phyloP scores from a whole-genome alignment of 2,113 vertebrate species.

The Callithrix jacchus region DNA sequence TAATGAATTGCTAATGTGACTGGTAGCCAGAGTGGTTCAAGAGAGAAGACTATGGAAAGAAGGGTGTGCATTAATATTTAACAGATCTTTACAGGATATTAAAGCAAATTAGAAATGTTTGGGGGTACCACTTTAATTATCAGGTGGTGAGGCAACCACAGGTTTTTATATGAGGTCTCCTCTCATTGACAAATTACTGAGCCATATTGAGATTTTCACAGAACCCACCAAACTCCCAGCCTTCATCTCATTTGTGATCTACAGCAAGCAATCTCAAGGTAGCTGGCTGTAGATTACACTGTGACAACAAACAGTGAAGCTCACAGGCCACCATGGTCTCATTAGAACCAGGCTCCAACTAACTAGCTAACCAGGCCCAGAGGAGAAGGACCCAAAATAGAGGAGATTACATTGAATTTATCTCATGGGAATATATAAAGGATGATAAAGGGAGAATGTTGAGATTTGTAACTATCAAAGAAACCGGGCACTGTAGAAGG shows the following conservation, averaged over 20 bases:
- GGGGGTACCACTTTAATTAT: not conserved
- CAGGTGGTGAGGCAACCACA: not conserved
- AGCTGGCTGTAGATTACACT: not conserved
- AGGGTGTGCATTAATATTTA: not conserved
- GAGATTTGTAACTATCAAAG: constrained; percentile 30
- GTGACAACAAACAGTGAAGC: not conserved
- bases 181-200: not conserved
- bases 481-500: not conserved
- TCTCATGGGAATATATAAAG: not conserved
- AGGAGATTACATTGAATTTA: constrained; percentile 31
- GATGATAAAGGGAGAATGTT: constrained; percentile 19
- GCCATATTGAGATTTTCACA: not conserved
- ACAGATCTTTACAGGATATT: not conserved
- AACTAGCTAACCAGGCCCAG: constrained; percentile 12
- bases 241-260: not conserved
- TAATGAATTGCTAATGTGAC: not conserved
- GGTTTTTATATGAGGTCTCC: not conserved
- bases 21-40: not conserved
- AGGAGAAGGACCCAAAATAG: constrained; percentile 38
- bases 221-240: not conserved
- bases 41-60: not conserved
- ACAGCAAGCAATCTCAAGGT: not conserved
- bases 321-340: constrained; percentile 26
- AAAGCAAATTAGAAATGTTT: not conserved
- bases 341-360: constrained; percentile 43